A percentile compares a stretch with the other conserved stretches of the same genome.
Conservation (phyloP, 2,888 invertebrate genomes). For the Drosophila leonis region DNA sequence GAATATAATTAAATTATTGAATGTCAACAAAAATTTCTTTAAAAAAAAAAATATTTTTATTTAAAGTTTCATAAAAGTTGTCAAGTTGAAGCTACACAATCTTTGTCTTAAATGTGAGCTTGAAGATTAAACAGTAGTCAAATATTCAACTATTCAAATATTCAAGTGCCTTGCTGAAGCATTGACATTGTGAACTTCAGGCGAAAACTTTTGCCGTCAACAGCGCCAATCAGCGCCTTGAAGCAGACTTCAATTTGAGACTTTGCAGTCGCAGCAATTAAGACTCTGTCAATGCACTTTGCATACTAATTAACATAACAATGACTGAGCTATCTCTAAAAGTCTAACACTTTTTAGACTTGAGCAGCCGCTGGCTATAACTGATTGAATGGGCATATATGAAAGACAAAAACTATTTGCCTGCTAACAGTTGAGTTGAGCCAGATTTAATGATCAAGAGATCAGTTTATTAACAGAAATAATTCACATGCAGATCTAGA, state of each 20-base stretch:
- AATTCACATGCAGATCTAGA: too few relatives aligned
- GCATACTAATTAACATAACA: constrained; percentile 11
- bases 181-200: constrained; percentile 3
- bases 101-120: not conserved
- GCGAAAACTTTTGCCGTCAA: constrained; percentile 2
- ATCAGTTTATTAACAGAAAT: too few relatives aligned
- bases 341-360: not conserved
- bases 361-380: not conserved
- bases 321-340: not conserved
- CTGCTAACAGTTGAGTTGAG: too few relatives aligned
- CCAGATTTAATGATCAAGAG: too few relatives aligned
- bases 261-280: constrained; percentile 6
- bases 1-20: too few relatives aligned
- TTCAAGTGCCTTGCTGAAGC: not conserved
- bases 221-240: not conserved
- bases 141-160: not conserved
- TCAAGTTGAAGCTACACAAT: not conserved
- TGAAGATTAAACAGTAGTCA: not conserved
- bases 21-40: not conserved
- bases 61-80: not conserved
- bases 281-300: not conserved
- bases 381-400: not conserved
- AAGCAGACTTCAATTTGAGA: constrained; percentile 3
- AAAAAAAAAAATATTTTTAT: too few relatives aligned
- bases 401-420: too few relatives aligned